phyloP scores from a whole-genome alignment of 2,113 vertebrate genomes.

The Scolopax mira region DNA sequence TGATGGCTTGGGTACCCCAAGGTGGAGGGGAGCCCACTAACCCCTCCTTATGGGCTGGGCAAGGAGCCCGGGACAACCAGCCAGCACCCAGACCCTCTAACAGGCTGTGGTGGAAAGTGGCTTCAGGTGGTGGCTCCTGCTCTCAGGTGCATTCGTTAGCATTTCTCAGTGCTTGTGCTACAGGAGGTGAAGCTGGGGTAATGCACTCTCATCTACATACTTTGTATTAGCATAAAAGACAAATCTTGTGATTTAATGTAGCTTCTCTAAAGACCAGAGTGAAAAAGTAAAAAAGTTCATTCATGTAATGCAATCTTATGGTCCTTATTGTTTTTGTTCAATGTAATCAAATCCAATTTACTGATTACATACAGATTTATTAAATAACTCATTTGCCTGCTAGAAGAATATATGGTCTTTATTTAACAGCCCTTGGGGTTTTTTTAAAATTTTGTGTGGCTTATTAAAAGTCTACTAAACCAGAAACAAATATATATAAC shows the following conservation, averaged over 20 bases:
- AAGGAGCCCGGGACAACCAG: background rate
- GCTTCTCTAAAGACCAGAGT: background rate
- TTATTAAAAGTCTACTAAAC: background rate
- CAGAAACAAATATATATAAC: background rate
- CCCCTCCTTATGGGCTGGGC: background rate
- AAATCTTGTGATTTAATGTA: background rate
- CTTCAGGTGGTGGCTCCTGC: background rate
- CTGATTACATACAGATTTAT: background rate
- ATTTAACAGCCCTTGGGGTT: background rate
- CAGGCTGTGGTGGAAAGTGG: background rate
- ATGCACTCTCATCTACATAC: background rate
- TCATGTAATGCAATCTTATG: background rate
- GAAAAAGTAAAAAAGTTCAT: background rate
- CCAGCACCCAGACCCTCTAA: background rate
- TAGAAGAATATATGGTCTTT: background rate
- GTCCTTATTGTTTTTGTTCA: background rate
- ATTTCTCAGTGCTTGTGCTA: no score
- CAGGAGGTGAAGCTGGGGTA: no score
- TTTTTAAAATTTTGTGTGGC: background rate
- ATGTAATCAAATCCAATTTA: background rate
- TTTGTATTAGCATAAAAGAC: background rate
- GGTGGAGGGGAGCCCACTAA: fast-evolving
- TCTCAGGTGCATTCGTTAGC: fast-evolving
- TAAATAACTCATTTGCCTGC: background rate
- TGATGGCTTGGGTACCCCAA: fast-evolving